phyloP scores from a whole-genome alignment of 2,888 invertebrate species.

The Catocala fraxini region DNA sequence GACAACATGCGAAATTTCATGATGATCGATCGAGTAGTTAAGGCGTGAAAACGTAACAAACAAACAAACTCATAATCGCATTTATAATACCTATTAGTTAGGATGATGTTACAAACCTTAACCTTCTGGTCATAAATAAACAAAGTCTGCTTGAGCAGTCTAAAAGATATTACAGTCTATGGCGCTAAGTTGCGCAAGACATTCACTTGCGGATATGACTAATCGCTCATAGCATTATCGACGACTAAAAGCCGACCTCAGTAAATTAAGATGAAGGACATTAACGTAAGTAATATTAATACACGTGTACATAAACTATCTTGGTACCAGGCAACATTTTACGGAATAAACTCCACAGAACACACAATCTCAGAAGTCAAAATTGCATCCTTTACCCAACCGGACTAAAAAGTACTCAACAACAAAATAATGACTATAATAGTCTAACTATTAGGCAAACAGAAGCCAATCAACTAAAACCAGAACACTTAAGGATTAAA shows the following conservation, averaged over 20 bases:
- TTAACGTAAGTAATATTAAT: not conserved
- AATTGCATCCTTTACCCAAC: not conserved
- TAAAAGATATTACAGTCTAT: no score
- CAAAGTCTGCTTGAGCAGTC: no score
- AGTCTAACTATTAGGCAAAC: constrained; percentile 28
- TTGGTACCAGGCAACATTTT: not conserved
- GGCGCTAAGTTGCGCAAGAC: not conserved
- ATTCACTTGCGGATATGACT: constrained; percentile 13
- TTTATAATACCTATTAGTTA: no score
- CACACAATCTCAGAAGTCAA: not conserved
- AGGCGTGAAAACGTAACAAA: no score
- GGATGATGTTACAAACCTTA: no score
- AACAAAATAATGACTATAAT: constrained; percentile 14
- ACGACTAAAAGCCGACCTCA: constrained; percentile 13
- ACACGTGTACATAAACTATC: no score
- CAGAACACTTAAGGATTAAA: constrained; percentile 50
- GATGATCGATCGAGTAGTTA: no score
- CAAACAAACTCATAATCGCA: no score
- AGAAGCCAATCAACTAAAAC: constrained; percentile 45
- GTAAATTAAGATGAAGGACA: constrained; percentile 13
- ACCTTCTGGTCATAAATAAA: no score
- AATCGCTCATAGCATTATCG: constrained; percentile 8
- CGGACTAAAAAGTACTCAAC: constrained; percentile 4
- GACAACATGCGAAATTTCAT: no score
- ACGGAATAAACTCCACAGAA: not conserved